Base-by-base conservation (phyloP, 2,797 vertebrate species). In the Spizella passerina region DNA sequence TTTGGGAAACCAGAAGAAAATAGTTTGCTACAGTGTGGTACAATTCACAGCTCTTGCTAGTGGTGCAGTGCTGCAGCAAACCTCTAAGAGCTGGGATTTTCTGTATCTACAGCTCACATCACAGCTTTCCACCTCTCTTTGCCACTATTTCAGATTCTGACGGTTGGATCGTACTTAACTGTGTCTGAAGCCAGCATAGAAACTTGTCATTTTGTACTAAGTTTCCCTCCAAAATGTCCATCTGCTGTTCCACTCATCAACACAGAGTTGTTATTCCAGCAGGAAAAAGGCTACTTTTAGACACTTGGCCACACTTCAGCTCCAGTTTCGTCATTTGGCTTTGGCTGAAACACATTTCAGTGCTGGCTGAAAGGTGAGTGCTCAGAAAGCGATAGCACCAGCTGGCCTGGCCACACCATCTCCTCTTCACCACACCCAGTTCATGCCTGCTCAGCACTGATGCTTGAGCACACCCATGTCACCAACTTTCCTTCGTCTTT, bases 11-110 rank as follows among this genome's bases (percentile, higher is more conserved):
- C 41, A 91, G 84, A 88, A 81, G 19, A 36, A 75, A 1, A 9
- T 56, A 56, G 64, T 76, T 95, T 36, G 43, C 41, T 93, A 68
- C 52, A 75, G 86, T 86, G 73, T 47, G 63, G 79, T 88, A 53
- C 71, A 68, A 27, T 47, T 41, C 55, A 53, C 12, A 17, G n/a
- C 49, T 77, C 17, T 18, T 73, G 12, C 34, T 59, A 50, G 27
- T 29, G 75, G 10, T 4, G 30, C 6, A 12, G 23, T 2, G 5
- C 49, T 49, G 20, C 39, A 86, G 23, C 26, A 77, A 87, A 50
- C 11, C 18, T 57, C 6, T 22, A 56, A 70, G 14, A 56, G 23
- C 4, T 7, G 68, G 30, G 13, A 19, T 80, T 71, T 57, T 92
- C 14, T 18, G 19, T 27, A 93, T 75, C 7, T 46, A 44, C 52